These are phyloP conservation scores for Lepus europaeus DNA, from an alignment of 2,113 vertebrate species.

Conservation along the genomic window DNA sequence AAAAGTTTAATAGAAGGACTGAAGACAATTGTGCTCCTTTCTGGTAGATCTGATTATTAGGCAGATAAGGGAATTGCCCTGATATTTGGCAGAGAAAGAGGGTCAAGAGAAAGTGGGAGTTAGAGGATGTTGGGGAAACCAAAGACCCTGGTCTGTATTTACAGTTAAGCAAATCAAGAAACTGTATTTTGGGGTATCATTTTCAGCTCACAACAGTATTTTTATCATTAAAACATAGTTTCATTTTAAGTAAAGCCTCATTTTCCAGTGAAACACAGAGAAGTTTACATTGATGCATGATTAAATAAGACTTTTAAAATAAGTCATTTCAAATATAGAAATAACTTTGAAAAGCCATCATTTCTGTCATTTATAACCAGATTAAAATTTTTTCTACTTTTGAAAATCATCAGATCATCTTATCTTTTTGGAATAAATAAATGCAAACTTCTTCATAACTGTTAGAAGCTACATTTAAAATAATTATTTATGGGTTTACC, in stretches of 20 bases:
- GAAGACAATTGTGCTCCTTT: not conserved
- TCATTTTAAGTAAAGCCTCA: slow-evolving; percentile 40
- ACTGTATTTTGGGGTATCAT: not conserved
- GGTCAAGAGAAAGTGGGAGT: not conserved
- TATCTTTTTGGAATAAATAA: not conserved
- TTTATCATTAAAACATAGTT: not conserved
- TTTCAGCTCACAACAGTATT: not conserved
- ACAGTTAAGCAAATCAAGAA: too few relatives aligned
- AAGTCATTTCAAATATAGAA: slow-evolving; percentile 22
- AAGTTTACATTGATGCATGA: not conserved
- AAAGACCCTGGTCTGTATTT: too few relatives aligned
- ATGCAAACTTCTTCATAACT: not conserved
- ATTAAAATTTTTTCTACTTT: slow-evolving; percentile 40
- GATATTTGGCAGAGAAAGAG: not conserved
- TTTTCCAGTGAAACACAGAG: slow-evolving; percentile 5
- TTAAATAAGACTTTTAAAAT: not conserved
- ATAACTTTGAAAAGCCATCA: not conserved
- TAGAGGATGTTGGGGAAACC: not conserved
- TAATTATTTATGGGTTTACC: not conserved
- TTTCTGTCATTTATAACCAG: slow-evolving; percentile 33
- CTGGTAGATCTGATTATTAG: not conserved
- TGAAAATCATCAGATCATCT: slow-evolving; percentile 30
- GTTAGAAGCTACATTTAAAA: not conserved
- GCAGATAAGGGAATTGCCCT: not conserved
- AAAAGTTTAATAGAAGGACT: not conserved